These are phyloP conservation scores for Microtus richardsoni DNA, from an alignment of 2,113 vertebrate genomes.

Conservation along the genomic window DNA sequence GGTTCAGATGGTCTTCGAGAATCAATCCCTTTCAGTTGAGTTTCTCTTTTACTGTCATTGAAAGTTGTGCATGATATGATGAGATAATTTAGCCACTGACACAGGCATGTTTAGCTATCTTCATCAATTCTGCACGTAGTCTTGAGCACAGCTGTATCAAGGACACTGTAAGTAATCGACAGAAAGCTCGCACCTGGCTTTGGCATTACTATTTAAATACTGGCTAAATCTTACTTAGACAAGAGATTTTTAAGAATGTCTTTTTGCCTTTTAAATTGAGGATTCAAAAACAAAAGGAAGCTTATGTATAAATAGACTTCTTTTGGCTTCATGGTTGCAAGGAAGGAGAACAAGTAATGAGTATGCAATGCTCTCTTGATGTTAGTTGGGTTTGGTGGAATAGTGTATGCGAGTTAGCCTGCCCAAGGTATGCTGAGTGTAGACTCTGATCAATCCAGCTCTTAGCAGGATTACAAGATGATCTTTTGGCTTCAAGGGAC, in stretches of 20 bases:
- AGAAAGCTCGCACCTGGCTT: neutral
- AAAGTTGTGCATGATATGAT: neutral
- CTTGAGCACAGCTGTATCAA: neutral
- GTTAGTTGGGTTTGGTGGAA: neutral
- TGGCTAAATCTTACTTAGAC: neutral
- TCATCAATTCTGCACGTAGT: neutral
- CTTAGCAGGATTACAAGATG: neutral
- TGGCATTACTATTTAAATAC: neutral
- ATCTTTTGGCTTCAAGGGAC: neutral
- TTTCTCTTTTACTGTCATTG: neutral
- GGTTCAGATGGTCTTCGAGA: conserved; percentile 51
- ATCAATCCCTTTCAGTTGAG: conserved; percentile 21
- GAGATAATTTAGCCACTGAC: neutral
- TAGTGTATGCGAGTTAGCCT: neutral
- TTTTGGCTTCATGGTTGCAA: neutral
- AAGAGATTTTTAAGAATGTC: neutral
- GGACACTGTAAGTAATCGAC: neutral
- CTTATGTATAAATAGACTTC: neutral
- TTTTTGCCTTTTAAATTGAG: conserved; percentile 1
- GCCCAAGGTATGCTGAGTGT: neutral
- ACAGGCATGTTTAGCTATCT: neutral
- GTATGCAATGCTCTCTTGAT: neutral
- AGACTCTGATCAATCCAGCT: neutral
- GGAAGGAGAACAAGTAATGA: neutral
- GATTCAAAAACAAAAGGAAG: neutral